These are phyloP conservation scores for Zaprionus capensis DNA, from an alignment of 1,140 invertebrate species.

Conservation along the genomic window DNA sequence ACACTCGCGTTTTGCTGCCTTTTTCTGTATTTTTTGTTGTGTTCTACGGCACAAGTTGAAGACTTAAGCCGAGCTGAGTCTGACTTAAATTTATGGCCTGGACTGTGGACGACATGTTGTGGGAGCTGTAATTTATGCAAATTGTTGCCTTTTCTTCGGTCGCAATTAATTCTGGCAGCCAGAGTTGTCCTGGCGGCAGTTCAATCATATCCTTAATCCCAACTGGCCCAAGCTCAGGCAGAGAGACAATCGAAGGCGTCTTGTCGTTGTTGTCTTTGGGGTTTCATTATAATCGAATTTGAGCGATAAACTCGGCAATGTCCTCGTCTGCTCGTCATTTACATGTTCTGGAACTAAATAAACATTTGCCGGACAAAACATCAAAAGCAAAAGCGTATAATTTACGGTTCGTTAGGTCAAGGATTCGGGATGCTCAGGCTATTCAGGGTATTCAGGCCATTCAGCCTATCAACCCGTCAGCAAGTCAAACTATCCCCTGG, in stretches of 20 bases:
- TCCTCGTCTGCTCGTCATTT: conserved; percentile 45
- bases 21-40: conserved; percentile 22
- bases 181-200: conserved; percentile 48
- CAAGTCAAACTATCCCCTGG: conserved; percentile 43
- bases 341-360: conserved; percentile 62
- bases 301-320: conserved; percentile 72
- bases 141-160: conserved; percentile 56
- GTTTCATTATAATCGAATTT: conserved; percentile 79
- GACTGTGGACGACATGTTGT: conserved; percentile 47
- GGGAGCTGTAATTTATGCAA: conserved; percentile 71
- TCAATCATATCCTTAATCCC: conserved; percentile 71
- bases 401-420: conserved; percentile 83
- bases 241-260: conserved; percentile 30
- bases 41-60: conserved; percentile 40
- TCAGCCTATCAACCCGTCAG: conserved; percentile 36
- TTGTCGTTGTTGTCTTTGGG: conserved; percentile 59
- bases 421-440: conserved; percentile 28
- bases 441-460: background rate
- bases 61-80: conserved; percentile 64
- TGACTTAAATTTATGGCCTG: conserved; percentile 70
- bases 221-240: conserved; percentile 32
- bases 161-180: conserved; percentile 67
- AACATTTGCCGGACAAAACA: conserved; percentile 71
- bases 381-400: conserved; percentile 82
- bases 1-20: conserved; percentile 14